Evolutionary conservation across 2,113 vertebrate genomes (phyloP), one percentile per base, ranked within the genome.

Genomic region (Poeciliopsis turrubarensis): DNA sequence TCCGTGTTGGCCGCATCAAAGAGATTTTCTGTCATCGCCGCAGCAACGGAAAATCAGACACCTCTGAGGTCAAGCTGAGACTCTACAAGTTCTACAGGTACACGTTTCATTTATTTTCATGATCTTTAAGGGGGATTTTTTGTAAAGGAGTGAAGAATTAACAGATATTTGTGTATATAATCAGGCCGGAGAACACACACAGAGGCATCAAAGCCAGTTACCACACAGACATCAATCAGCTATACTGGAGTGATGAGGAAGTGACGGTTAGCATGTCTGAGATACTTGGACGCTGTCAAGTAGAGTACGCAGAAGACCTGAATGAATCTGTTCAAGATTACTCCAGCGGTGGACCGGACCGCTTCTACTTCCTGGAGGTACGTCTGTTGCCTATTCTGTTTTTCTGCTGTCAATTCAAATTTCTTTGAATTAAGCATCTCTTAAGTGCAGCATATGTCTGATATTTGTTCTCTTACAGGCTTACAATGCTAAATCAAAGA

Each of bases 191-290:
- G 75, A 99, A 99, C 89, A 99, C 98, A 0, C 97, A 99, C 89
- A 98, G 95, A 67, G 97, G 96, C 1, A 89, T 90, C 5, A 96
- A 96, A 15, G 96, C 95, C 0, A 96, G 94, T 54, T 97, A 98
- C 93, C 97, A 98, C 6, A 94, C 97, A 0, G 98, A 99, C 80
- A 95, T 99, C 89, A 99, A 99, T 89, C 91, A 97, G 79, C 90
- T 99, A 0, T 99, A 98, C 90, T 99, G 98, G 98, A 98, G 97
- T 0, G 97, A 98, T 0, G 98, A 99, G 84, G 97, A 99, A 80
- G 94, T 94, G 0, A 93, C 92, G 0, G 96, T 98, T 13, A 95
- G 93, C 41, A 95, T 98, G 93, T 84, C 82, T 0, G 95, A 95
- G 0, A 95, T 97, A 9, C 96, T 98, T 27, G 97, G 97, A 0